Evolutionary conservation across 2,113 vertebrate species (phyloP), one percentile per base, ranked within the genome.

Genomic region (Psittacula cyanocephala): DNA sequence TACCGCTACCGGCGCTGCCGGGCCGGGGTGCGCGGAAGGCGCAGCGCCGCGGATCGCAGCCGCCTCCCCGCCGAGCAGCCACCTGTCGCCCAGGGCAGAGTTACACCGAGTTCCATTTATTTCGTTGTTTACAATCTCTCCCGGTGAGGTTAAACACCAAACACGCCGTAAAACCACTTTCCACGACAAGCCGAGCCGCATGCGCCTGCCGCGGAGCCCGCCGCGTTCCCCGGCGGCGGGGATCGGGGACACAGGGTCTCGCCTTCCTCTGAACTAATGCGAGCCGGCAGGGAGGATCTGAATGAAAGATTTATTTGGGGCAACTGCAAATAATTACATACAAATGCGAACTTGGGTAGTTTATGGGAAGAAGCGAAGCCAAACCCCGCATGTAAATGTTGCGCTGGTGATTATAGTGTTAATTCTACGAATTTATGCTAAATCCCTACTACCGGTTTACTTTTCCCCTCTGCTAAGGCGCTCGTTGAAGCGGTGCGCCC

Each of bases 401-500:
- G 27, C 49, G 0, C 25, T 13, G 53, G 35, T 8, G 44, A 28
- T 64, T 31, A 11, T 1, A 13, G 19, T 2, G 77, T 8, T 41
- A 9, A 0, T 31, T 47, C 5, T 12, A 7, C 4, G 43, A 12
- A 13, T 28, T 65, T 5, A 10, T 13, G 50, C 35, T 5, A 0
- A 29, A 8, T 9, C 0, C 33, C 49, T 37, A 3, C 0, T 6
- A 7, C 7, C 11, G 23, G 11, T 47, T 35, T 43, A 0, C 33
- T 19, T 27, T 17, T 13, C 15, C 4, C 16, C 13, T 3, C 2
- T 1, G 29, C 7, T 9, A 1, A 0, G 4, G 1, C 12, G 11
- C 6, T 17, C 16, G 11, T 6, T 12, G 5, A 4, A 43, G 78
- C 10, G 64, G 0, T 1, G 60, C 39, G 13, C 49, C 24, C 50